phyloP scores from a whole-genome alignment of 2,888 invertebrate genomes.

The Eurytoma californica region DNA sequence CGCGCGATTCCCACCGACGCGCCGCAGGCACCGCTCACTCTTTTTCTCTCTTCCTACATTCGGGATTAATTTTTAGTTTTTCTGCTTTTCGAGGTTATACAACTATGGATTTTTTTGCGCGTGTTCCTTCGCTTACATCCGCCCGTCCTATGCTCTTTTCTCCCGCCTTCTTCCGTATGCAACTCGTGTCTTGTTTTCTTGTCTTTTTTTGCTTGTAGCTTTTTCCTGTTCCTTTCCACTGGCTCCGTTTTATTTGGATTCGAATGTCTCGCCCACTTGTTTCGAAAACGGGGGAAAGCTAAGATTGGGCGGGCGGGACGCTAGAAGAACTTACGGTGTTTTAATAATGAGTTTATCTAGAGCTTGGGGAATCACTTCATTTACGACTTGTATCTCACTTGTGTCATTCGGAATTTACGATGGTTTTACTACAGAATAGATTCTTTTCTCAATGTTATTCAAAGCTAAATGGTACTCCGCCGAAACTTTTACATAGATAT shows the following conservation, averaged over 20 bases:
- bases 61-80: constrained; percentile 18
- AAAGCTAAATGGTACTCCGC: no score
- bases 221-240: background rate
- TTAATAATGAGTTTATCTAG: constrained; percentile 29
- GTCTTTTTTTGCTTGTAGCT: constrained; percentile 43
- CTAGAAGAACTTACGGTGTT: constrained; percentile 15
- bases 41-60: background rate
- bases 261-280: constrained; percentile 2
- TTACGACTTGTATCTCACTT: background rate
- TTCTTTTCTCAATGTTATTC: no score
- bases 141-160: background rate
- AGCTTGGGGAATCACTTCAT: constrained; percentile 13
- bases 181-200: constrained; percentile 2
- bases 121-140: background rate
- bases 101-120: background rate
- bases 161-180: constrained; percentile 31
- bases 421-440: no score
- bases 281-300: background rate
- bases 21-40: constrained; percentile 24
- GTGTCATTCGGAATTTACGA: background rate
- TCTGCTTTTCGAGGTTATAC: background rate
- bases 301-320: constrained; percentile 10
- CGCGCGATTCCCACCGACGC: constrained; percentile 51
- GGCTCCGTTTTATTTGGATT: background rate
- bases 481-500: no score